These are phyloP conservation scores for Chrosomus eos DNA, from an alignment of 2,797 vertebrate species.

Conservation along the genomic window DNA sequence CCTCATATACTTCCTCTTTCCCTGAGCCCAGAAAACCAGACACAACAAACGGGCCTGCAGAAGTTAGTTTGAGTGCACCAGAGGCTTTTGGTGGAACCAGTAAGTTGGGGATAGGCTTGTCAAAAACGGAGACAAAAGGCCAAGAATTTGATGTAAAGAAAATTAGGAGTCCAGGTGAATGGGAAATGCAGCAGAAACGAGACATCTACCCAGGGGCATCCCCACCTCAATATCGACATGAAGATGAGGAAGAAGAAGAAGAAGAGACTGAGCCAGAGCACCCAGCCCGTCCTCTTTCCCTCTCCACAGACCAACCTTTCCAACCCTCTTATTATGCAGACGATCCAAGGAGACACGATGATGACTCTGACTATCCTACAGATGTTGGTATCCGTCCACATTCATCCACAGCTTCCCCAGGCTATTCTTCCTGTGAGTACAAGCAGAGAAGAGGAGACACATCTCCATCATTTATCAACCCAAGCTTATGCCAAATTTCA, in stretches of 20 bases:
- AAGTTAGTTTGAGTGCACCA: slow-evolving; percentile 75
- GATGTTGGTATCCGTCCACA: slow-evolving; percentile 71
- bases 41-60: slow-evolving; percentile 83
- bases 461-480: slow-evolving; percentile 96
- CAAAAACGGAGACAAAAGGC: slow-evolving; percentile 69
- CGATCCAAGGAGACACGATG: slow-evolving; percentile 66
- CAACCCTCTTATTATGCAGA: slow-evolving; percentile 74
- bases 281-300: slow-evolving; percentile 83
- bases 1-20: slow-evolving; percentile 72
- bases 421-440: slow-evolving; percentile 84
- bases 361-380: slow-evolving; percentile 69
- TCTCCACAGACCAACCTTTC: slow-evolving; percentile 81
- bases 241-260: slow-evolving; percentile 81
- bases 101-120: slow-evolving; percentile 52
- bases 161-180: slow-evolving; percentile 75
- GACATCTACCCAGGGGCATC: slow-evolving; percentile 77
- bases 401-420: slow-evolving; percentile 74
- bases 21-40: slow-evolving; percentile 71
- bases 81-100: slow-evolving; percentile 59
- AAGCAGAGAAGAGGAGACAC: slow-evolving; percentile 86
- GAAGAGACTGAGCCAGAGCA: slow-evolving; percentile 81
- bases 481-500: slow-evolving; percentile 84
- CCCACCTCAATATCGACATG: slow-evolving; percentile 78
- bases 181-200: slow-evolving; percentile 77
- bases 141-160: slow-evolving; percentile 66